phyloP scores from a whole-genome alignment of 2,888 invertebrate genomes.

The Synanthedon tipuliformis region DNA sequence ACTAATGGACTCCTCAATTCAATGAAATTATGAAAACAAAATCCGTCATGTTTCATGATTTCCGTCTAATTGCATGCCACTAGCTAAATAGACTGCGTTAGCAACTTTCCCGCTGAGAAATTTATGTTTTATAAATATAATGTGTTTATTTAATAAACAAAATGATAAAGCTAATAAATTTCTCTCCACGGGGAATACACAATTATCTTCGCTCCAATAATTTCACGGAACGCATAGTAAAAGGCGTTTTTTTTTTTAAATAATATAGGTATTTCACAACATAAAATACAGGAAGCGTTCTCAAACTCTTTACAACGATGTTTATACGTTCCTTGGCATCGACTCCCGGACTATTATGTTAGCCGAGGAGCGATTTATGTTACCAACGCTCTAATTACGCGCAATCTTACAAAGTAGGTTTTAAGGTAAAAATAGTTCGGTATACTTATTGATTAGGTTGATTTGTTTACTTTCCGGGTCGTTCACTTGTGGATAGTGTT shows the following conservation, averaged over 20 bases:
- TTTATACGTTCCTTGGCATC: slow-evolving; percentile 48
- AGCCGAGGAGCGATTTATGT: slow-evolving; percentile 46
- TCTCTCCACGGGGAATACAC: slow-evolving; percentile 13
- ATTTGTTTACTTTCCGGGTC: slow-evolving; percentile 34
- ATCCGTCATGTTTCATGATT: too few species aligned
- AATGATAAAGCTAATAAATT: slow-evolving; percentile 1
- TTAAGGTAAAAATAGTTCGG: slow-evolving; percentile 26
- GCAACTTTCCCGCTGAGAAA: background rate
- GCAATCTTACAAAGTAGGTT: slow-evolving; percentile 32
- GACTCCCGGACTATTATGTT: slow-evolving; percentile 34
- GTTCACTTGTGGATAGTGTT: slow-evolving; percentile 18
- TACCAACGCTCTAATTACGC: slow-evolving; percentile 38
- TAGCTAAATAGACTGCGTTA: background rate
- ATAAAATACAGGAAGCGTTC: slow-evolving; percentile 35
- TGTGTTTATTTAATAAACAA: background rate
- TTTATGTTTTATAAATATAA: background rate
- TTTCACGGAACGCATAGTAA: slow-evolving; percentile 25
- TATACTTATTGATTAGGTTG: slow-evolving; percentile 25
- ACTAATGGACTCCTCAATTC: too few species aligned
- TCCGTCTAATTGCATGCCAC: too few species aligned
- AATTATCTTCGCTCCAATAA: slow-evolving; percentile 36
- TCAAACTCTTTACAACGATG: slow-evolving; percentile 22
- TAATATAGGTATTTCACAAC: slow-evolving; percentile 18
- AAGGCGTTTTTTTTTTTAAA: slow-evolving; percentile 25
- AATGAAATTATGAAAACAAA: too few species aligned